These are phyloP conservation scores for Trachelus iudaicus DNA, from an alignment of 2,888 invertebrate genomes.

Conservation along the genomic window DNA sequence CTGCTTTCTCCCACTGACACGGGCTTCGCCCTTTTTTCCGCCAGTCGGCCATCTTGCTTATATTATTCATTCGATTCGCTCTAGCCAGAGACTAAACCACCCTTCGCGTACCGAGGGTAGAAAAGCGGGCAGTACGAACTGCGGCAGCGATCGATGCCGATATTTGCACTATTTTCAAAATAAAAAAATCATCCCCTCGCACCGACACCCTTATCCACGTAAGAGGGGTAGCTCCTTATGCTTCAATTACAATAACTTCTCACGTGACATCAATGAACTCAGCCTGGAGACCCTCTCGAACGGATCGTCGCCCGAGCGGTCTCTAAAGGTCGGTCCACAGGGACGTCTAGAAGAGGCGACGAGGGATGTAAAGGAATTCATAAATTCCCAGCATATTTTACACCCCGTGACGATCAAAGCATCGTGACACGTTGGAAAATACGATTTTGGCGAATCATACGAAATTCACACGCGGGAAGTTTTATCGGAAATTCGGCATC, in stretches of 20 bases:
- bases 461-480: too few relatives aligned
- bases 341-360: neutral
- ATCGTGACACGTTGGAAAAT: neutral
- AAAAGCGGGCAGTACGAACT: neutral
- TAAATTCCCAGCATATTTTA: neutral
- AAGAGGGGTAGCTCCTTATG: neutral
- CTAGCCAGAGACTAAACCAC: neutral
- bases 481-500: neutral
- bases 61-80: slow-evolving; percentile 2
- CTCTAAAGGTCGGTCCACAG: neutral
- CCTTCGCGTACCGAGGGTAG: neutral
- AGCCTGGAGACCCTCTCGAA: neutral
- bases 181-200: neutral
- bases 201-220: neutral
- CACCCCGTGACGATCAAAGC: neutral
- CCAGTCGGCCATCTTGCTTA: neutral
- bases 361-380: neutral
- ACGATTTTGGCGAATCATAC: neutral
- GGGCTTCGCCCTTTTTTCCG: neutral
- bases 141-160: neutral
- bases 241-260: neutral
- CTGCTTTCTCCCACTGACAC: neutral
- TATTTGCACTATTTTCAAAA: too few relatives aligned
- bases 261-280: neutral
- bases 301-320: neutral